phyloP scores from a whole-genome alignment of 2,113 vertebrate genomes.

The Apteryx owenii region DNA sequence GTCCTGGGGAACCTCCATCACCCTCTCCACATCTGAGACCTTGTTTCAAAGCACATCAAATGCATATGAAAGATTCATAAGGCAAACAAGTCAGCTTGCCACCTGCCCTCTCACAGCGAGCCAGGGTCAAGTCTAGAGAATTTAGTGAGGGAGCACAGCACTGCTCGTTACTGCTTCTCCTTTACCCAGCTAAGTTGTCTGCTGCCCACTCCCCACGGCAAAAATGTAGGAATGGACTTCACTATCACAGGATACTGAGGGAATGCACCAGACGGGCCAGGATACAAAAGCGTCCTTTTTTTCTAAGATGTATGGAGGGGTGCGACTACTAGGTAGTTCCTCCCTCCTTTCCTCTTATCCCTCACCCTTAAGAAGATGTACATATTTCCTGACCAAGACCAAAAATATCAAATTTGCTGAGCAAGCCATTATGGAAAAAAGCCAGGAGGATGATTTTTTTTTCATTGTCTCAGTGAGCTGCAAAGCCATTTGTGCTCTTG shows the following conservation, averaged over 20 bases:
- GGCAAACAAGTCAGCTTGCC: not conserved
- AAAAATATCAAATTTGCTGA: accelerated
- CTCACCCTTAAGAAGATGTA: not conserved
- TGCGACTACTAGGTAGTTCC: not conserved
- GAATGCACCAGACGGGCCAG: not conserved
- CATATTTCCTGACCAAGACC: not conserved
- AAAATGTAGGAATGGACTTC: not conserved
- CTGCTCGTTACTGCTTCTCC: not conserved
- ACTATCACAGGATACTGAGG: not conserved
- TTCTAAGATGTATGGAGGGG: not conserved
- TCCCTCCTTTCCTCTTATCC: not conserved
- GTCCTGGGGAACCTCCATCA: constrained; percentile 72
- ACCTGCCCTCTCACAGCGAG: not conserved
- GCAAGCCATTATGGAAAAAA: not conserved
- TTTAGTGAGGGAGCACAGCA: not conserved
- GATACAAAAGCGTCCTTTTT: not conserved
- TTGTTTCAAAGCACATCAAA: constrained; percentile 34
- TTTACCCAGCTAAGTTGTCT: not conserved
- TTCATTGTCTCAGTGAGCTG: not conserved
- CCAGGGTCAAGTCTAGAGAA: not conserved
- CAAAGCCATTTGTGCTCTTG: not conserved
- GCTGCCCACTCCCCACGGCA: not conserved
- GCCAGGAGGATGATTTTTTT: not conserved
- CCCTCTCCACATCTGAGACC: constrained; percentile 62
- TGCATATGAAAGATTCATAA: not conserved